Percentiles rank a stretch among this genome's conserved stretches.
Evolutionary conservation across 2,113 vertebrate species (phyloP).

Genomic region (Oreochromis aureus): DNA sequence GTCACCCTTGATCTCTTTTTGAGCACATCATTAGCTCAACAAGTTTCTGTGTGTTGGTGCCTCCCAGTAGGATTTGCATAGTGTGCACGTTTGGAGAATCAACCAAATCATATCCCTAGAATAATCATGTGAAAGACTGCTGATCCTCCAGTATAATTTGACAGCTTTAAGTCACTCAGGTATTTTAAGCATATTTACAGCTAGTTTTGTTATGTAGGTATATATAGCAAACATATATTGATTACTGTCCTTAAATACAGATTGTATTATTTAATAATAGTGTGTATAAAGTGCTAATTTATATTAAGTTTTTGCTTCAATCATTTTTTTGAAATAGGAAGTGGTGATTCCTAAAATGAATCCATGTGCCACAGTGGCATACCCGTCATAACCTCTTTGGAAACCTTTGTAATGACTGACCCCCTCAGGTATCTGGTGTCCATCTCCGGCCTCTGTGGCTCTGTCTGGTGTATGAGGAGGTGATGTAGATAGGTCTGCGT

Average conservation of each 20-base stretch:
- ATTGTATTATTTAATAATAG: not conserved
- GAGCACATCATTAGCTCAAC: not conserved
- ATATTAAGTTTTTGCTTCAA: not conserved
- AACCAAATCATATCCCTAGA: not conserved
- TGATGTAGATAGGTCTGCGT: not conserved
- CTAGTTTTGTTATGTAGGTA: not conserved
- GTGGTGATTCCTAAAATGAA: not conserved
- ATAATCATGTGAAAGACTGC: not conserved
- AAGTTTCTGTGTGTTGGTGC: not conserved
- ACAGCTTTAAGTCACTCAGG: not conserved
- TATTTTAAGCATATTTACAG: not conserved
- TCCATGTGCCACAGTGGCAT: not conserved
- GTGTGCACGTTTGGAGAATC: not conserved
- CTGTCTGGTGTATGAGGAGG: not conserved
- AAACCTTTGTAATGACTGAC: not conserved
- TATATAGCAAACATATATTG: not conserved
- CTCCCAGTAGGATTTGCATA: not conserved
- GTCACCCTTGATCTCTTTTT: not conserved
- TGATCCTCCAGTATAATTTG: not conserved
- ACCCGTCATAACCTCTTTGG: not conserved
- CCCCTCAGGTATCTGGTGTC: not conserved
- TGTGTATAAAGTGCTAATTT: not conserved
- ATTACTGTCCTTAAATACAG: not conserved
- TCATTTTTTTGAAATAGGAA: not conserved
- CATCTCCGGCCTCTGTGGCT: not conserved